Conservation (phyloP, 2,797 vertebrate species). For the Melanotaenia parkinsoni region DNA sequence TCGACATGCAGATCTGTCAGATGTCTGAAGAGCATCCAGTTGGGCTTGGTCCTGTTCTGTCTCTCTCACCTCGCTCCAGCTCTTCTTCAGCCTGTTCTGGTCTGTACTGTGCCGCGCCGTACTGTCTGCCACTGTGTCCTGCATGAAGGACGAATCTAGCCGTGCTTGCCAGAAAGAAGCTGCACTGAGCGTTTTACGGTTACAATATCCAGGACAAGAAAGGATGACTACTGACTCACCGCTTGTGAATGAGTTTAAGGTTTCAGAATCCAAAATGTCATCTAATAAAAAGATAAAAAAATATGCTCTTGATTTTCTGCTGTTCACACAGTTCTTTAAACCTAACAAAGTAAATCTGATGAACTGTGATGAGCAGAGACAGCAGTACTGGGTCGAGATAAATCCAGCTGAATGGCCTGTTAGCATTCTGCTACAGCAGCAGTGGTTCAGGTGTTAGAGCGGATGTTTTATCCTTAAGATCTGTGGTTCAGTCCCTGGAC, state of each 20-base stretch:
- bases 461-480: not conserved
- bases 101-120: slow-evolving; percentile 20
- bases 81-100: slow-evolving; percentile 33
- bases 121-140: slow-evolving; percentile 56
- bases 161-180: slow-evolving; percentile 68
- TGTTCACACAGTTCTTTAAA: slow-evolving; percentile 10
- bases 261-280: slow-evolving; percentile 18
- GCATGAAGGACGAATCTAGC: slow-evolving; percentile 60
- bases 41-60: slow-evolving; percentile 3
- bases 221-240: slow-evolving; percentile 60
- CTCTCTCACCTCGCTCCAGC: slow-evolving; percentile 7
- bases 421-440: slow-evolving; percentile 24
- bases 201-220: slow-evolving; percentile 66
- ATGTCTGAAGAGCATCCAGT: slow-evolving; percentile 29
- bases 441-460: not conserved
- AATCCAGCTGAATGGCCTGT: slow-evolving; percentile 46
- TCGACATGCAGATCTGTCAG: slow-evolving; percentile 29
- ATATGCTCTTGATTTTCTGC: not conserved
- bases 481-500: not conserved
- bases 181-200: slow-evolving; percentile 57
- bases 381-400: slow-evolving; percentile 33
- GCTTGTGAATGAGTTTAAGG: slow-evolving; percentile 54
- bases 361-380: slow-evolving; percentile 16
- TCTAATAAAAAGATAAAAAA: not conserved
- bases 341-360: not conserved